Percentiles rank a stretch among this genome's conserved stretches.
Evolutionary conservation across 2,888 invertebrate genomes (phyloP).

Genomic region (Caenorhabditis doughertyi): DNA sequence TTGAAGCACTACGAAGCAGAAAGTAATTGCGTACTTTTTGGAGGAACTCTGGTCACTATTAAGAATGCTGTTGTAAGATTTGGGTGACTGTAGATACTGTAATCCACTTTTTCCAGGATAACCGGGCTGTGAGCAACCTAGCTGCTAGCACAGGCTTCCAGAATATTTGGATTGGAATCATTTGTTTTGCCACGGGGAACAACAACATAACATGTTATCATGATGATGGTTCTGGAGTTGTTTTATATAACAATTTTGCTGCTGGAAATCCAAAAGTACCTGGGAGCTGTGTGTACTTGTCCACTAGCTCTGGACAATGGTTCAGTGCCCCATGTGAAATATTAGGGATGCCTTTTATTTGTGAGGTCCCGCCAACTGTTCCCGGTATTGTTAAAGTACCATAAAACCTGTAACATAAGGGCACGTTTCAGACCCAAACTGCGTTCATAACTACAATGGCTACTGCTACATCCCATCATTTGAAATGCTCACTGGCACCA

Average conservation of each 20-base stretch:
- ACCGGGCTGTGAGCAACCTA: slow-evolving; percentile 12
- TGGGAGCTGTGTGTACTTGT: slow-evolving; percentile 32
- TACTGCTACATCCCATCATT: slow-evolving; percentile 32
- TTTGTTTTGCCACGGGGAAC: slow-evolving; percentile 4
- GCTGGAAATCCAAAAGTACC: slow-evolving; percentile 4
- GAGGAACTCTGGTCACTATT: slow-evolving; percentile 27
- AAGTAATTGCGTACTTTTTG: neutral
- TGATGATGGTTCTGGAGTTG: slow-evolving; percentile 23
- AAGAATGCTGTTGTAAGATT: slow-evolving; percentile 31
- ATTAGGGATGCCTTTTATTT: slow-evolving; percentile 12
- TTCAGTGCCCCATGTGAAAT: slow-evolving; percentile 20
- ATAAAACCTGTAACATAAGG: no score
- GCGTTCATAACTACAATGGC: slow-evolving; percentile 31
- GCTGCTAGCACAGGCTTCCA: neutral
- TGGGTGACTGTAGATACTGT: no score
- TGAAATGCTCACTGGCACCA: neutral
- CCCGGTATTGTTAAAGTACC: no score
- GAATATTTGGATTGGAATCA: slow-evolving; percentile 28
- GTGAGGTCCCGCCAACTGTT: slow-evolving; percentile 19
- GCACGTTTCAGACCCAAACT: slow-evolving; percentile 10
- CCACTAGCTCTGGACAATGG: slow-evolving; percentile 19
- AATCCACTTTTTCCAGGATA: slow-evolving; percentile 4
- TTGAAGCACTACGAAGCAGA: slow-evolving; percentile 32
- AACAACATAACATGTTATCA: slow-evolving; percentile 15
- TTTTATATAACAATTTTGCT: slow-evolving; percentile 15